phyloP scores from a whole-genome alignment of 2,113 vertebrate genomes.

The Sturnira hondurensis region DNA sequence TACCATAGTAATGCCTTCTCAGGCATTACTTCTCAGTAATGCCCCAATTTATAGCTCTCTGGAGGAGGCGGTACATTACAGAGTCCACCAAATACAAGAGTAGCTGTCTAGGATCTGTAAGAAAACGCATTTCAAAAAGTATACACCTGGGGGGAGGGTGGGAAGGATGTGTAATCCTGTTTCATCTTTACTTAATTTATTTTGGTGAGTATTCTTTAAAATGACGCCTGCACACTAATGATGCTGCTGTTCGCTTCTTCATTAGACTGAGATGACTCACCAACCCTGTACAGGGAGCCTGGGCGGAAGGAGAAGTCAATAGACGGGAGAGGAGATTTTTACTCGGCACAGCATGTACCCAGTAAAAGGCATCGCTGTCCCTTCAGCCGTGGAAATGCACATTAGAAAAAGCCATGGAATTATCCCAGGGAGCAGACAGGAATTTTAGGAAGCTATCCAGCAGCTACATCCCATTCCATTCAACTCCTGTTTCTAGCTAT shows the following conservation, averaged over 20 bases:
- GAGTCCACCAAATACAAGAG: not conserved
- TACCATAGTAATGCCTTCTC: not conserved
- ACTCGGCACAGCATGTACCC: not conserved
- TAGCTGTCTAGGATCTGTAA: not conserved
- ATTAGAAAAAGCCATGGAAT: not conserved
- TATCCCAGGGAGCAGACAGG: not conserved
- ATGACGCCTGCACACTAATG: not conserved
- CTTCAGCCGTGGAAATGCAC: not conserved
- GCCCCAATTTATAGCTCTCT: not conserved
- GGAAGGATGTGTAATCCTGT: not conserved
- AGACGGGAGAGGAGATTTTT: not conserved
- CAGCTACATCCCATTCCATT: not conserved
- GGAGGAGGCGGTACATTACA: not conserved
- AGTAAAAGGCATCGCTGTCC: too few species aligned
- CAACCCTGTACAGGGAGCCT: not conserved
- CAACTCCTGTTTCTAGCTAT: not conserved
- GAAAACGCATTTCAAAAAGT: not conserved
- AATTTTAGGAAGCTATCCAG: not conserved
- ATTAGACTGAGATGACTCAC: not conserved
- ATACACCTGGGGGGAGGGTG: not conserved
- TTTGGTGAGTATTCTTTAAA: not conserved
- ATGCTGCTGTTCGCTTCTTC: not conserved
- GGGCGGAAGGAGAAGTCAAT: not conserved
- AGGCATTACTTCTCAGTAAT: too few species aligned
- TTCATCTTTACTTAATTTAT: slow-evolving; percentile 4